Conservation (phyloP, 2,113 vertebrate species). For the Ondatra zibethicus region DNA sequence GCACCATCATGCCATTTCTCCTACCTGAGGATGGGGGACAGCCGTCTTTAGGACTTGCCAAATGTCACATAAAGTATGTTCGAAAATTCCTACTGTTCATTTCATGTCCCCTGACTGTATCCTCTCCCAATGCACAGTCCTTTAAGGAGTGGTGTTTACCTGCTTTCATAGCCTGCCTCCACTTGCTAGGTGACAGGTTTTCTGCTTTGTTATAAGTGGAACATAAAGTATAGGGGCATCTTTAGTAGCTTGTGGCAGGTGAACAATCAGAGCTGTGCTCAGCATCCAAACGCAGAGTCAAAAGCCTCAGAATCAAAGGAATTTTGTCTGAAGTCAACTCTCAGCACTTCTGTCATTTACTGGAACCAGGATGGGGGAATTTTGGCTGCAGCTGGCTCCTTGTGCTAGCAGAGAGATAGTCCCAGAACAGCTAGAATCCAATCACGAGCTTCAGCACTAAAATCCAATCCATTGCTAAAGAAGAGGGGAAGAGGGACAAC, state of each 20-base stretch:
- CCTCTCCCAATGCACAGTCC: background rate
- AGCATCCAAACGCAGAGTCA: background rate
- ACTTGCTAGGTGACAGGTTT: background rate
- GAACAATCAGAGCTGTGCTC: slow-evolving; percentile 39
- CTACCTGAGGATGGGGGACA: background rate
- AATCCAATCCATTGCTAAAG: slow-evolving; percentile 33
- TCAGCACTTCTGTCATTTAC: background rate
- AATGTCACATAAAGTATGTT: background rate
- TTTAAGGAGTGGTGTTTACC: background rate
- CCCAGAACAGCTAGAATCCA: background rate
- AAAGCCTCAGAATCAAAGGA: slow-evolving; percentile 49
- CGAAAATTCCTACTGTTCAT: background rate
- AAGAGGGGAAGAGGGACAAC: background rate
- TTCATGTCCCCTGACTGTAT: background rate
- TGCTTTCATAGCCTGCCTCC: background rate
- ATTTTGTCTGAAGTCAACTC: slow-evolving; percentile 15
- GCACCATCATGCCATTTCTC: background rate
- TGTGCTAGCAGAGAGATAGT: background rate
- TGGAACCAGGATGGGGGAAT: background rate
- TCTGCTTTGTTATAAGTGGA: slow-evolving; percentile 16
- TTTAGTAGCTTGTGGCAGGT: slow-evolving; percentile 15
- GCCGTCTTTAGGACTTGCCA: background rate
- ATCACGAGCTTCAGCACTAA: slow-evolving; percentile 20
- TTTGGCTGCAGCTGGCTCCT: background rate
- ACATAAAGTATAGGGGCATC: background rate